Evolutionary conservation across 2,888 invertebrate genomes (phyloP).

Genomic region (Physocephala rufipes): DNA sequence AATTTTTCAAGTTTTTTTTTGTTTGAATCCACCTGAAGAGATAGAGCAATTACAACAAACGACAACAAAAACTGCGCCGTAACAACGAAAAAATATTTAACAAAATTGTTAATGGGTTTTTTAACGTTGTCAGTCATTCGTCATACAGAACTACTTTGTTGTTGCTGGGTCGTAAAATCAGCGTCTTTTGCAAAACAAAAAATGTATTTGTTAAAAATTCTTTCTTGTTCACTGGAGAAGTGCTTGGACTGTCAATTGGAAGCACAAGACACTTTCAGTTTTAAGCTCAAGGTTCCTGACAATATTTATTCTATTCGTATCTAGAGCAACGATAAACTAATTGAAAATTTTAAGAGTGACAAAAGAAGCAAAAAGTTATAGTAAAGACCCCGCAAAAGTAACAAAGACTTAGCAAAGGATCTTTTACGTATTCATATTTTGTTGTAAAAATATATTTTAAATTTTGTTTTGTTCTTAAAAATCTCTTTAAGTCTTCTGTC

Average conservation of each 20-base stretch:
- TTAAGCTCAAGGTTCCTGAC: slow-evolving; percentile 9
- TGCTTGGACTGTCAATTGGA: slow-evolving; percentile 18
- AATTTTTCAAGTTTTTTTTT: slow-evolving; percentile 1
- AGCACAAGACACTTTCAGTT: slow-evolving; percentile 28
- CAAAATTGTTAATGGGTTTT: slow-evolving; percentile 18
- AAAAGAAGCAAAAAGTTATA: background rate
- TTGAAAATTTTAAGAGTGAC: background rate
- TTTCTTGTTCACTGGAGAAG: background rate
- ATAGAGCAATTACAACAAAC: background rate
- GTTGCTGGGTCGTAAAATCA: too few relatives aligned
- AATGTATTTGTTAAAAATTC: too few relatives aligned
- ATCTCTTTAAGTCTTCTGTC: too few relatives aligned
- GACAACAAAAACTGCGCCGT: background rate
- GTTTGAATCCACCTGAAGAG: background rate
- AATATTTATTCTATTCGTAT: background rate
- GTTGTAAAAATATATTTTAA: too few relatives aligned
- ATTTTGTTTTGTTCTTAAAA: too few relatives aligned
- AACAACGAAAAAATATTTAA: slow-evolving; percentile 11
- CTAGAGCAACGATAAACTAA: slow-evolving; percentile 28
- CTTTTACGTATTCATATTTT: too few relatives aligned
- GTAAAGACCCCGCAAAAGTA: too few relatives aligned
- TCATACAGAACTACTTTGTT: too few relatives aligned
- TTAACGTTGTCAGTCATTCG: background rate
- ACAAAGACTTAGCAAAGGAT: too few relatives aligned
- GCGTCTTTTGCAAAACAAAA: too few relatives aligned